Evolutionary conservation across 1,140 invertebrate genomes (phyloP).

Genomic region (Apis dorsata): DNA sequence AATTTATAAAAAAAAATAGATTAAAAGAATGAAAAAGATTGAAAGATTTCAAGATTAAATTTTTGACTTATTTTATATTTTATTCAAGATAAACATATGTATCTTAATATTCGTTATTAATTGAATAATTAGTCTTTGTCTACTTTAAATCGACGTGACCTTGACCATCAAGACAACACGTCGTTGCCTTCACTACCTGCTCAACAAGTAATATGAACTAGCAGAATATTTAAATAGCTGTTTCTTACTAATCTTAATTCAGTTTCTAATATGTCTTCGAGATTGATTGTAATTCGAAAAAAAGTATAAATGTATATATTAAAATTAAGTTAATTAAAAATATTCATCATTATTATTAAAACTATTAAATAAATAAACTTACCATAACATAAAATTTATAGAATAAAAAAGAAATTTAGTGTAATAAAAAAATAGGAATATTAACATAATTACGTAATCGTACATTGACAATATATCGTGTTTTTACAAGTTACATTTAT

Average conservation of each 20-base stretch:
- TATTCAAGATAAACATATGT: no score
- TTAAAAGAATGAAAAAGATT: not conserved
- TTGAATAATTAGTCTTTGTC: not conserved
- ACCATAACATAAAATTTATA: not conserved
- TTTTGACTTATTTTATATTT: not conserved
- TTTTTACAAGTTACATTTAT: not conserved
- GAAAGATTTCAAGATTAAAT: not conserved
- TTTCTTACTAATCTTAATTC: not conserved
- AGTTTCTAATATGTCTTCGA: not conserved
- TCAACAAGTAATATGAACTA: not conserved
- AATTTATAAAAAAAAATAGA: not conserved
- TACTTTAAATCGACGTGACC: not conserved
- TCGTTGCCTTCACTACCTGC: not conserved
- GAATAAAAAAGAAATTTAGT: not conserved
- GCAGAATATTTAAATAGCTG: not conserved
- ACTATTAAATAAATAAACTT: not conserved
- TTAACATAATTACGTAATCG: not conserved
- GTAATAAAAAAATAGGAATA: not conserved
- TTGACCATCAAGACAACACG: conserved; percentile 4
- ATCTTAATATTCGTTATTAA: no score
- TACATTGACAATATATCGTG: not conserved
- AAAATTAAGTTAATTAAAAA: not conserved
- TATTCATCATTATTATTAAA: not conserved
- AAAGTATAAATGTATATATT: not conserved
- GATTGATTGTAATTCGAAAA: not conserved